These are phyloP conservation scores for Pteromalus puparum DNA, from an alignment of 1,140 invertebrate genomes.

Conservation along the genomic window DNA sequence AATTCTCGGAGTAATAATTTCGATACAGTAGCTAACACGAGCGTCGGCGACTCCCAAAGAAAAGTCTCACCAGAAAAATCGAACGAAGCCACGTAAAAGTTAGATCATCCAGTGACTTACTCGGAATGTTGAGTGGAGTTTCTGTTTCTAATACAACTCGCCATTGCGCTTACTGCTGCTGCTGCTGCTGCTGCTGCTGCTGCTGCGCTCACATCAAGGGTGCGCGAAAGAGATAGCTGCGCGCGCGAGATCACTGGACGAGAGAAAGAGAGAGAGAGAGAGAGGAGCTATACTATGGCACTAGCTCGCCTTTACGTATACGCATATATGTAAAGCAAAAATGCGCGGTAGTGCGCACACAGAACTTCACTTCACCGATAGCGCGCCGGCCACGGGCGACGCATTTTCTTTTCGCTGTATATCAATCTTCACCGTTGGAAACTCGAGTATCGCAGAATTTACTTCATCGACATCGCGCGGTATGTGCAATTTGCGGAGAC, in stretches of 20 bases:
- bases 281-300: neutral
- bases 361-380: neutral
- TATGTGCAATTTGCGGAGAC: no score
- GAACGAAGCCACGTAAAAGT: neutral
- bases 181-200: neutral
- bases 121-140: constrained; percentile 70
- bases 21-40: no score
- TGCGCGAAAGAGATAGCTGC: neutral
- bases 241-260: neutral
- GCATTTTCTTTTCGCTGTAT: neutral
- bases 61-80: neutral
- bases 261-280: no score
- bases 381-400: no score
- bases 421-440: no score
- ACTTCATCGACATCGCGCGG: no score
- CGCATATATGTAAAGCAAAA: no score
- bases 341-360: no score
- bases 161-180: constrained; percentile 61
- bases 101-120: constrained; percentile 62
- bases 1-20: no score
- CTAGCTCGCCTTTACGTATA: neutral
- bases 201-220: constrained; percentile 47
- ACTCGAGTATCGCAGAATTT: no score
- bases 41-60: neutral
- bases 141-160: constrained; percentile 67